Conservation (phyloP, 2,888 invertebrate genomes). For the Macaria notata region DNA sequence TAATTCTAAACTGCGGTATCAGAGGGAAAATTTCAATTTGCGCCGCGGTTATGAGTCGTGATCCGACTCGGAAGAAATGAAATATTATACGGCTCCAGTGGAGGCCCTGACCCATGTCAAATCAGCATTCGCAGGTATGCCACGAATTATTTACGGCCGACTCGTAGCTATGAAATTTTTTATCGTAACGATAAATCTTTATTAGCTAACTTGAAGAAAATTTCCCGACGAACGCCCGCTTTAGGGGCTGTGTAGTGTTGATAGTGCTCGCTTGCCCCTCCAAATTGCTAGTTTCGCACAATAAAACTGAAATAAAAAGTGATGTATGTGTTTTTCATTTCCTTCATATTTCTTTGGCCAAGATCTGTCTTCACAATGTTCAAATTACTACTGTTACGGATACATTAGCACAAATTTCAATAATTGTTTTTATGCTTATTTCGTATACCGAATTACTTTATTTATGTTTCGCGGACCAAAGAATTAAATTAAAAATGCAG, state of each 20-base stretch:
- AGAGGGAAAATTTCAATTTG: slow-evolving; percentile 68
- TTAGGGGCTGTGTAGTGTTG: slow-evolving; percentile 25
- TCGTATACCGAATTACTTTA: too few relatives aligned
- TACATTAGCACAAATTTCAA: too few relatives aligned
- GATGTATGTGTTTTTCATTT: slow-evolving; percentile 12
- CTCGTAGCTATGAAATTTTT: slow-evolving; percentile 73
- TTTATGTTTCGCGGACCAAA: too few relatives aligned
- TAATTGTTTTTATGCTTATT: too few relatives aligned
- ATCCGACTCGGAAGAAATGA: slow-evolving; percentile 70
- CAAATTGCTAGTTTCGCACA: slow-evolving; percentile 22
- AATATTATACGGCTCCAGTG: slow-evolving; percentile 64
- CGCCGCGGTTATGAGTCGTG: slow-evolving; percentile 61
- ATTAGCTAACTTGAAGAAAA: slow-evolving; percentile 62
- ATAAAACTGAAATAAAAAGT: slow-evolving; percentile 17
- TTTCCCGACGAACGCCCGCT: slow-evolving; percentile 41
- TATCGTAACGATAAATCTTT: slow-evolving; percentile 75
- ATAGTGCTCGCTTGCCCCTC: slow-evolving; percentile 22
- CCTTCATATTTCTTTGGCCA: neutral
- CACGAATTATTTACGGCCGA: slow-evolving; percentile 75
- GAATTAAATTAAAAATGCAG: too few relatives aligned
- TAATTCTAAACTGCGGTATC: slow-evolving; percentile 53
- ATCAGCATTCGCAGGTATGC: slow-evolving; percentile 79
- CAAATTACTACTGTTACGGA: too few relatives aligned
- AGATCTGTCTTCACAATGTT: neutral
- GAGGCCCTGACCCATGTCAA: slow-evolving; percentile 75